Evolutionary conservation across 2,797 vertebrate species (phyloP).

Genomic region (Neostethus bicornis): DNA sequence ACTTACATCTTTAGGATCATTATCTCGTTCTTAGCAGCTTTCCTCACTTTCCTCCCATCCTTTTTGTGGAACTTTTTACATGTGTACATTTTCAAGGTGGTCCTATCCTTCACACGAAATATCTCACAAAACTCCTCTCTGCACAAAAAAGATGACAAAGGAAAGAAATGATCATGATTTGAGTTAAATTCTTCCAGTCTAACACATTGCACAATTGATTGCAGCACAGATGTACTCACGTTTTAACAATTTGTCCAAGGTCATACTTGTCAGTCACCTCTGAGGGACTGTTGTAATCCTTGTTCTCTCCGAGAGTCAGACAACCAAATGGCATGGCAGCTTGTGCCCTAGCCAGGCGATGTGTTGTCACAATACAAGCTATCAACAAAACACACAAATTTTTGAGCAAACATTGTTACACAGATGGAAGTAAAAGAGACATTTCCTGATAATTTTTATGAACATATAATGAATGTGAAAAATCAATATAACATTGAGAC

Average conservation of each 20-base stretch:
- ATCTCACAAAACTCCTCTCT: constrained; percentile 99
- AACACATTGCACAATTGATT: not conserved
- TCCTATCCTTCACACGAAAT: constrained; percentile 97
- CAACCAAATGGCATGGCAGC: constrained; percentile 99
- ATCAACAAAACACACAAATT: constrained; percentile 19
- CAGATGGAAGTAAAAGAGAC: constrained; percentile 9
- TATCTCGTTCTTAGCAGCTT: constrained; percentile 98
- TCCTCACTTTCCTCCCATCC: constrained; percentile 95
- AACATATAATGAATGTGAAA: constrained; percentile 31
- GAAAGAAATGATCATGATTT: not conserved
- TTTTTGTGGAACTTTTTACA: constrained; percentile 99
- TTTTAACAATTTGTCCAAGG: constrained; percentile 96
- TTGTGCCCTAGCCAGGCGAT: constrained; percentile 65
- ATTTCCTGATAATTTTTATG: constrained; percentile 8
- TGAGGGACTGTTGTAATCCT: constrained; percentile 98
- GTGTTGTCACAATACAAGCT: constrained; percentile 61
- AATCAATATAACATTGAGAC: constrained; percentile 30
- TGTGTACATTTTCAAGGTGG: constrained; percentile 94
- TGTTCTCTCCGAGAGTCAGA: constrained; percentile 96
- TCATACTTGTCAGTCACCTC: constrained; percentile 99
- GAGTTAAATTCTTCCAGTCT: not conserved
- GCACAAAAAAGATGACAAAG: constrained; percentile 27
- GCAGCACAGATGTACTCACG: constrained; percentile 83
- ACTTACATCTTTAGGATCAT: constrained; percentile 97
- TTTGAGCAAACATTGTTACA: constrained; percentile 14